Conservation (phyloP, 2,113 vertebrate genomes). For the Patagioenas fasciata region DNA sequence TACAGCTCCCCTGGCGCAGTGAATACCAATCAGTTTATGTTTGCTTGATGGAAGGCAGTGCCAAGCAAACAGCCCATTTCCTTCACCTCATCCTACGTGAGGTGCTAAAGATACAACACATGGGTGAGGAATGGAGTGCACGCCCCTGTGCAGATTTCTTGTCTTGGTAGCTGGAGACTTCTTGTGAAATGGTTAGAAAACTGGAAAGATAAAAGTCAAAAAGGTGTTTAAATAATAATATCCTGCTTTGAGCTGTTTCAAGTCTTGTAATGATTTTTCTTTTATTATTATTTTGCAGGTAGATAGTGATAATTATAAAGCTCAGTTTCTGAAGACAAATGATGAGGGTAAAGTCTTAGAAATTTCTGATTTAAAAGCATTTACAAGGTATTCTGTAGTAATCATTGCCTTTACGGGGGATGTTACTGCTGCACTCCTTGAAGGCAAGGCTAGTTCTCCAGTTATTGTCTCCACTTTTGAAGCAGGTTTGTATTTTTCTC, state of each 20-base stretch:
- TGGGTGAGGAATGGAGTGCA: not conserved
- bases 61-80: not conserved
- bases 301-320: conserved; percentile 79
- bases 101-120: not conserved
- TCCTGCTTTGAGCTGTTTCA: not conserved
- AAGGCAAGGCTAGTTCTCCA: conserved; percentile 83
- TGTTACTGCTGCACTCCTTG: conserved; percentile 67
- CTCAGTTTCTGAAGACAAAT: conserved; percentile 78
- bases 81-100: rapidly evolving
- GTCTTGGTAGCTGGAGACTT: not conserved
- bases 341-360: conserved; percentile 79
- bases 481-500: conserved; percentile 78
- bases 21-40: not conserved
- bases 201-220: not conserved
- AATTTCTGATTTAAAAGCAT: conserved; percentile 86
- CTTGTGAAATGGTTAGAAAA: not conserved
- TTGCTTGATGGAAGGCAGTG: not conserved
- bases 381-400: conserved; percentile 86
- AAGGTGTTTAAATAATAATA: not conserved
- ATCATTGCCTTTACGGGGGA: conserved; percentile 88
- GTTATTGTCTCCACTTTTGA: conserved; percentile 86
- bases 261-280: not conserved
- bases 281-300: conserved; percentile 72
- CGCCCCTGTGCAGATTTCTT: not conserved
- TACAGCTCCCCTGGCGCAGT: not conserved